Base-by-base conservation (phyloP, 2,888 invertebrate genomes). In the Stratiomys singularior region DNA sequence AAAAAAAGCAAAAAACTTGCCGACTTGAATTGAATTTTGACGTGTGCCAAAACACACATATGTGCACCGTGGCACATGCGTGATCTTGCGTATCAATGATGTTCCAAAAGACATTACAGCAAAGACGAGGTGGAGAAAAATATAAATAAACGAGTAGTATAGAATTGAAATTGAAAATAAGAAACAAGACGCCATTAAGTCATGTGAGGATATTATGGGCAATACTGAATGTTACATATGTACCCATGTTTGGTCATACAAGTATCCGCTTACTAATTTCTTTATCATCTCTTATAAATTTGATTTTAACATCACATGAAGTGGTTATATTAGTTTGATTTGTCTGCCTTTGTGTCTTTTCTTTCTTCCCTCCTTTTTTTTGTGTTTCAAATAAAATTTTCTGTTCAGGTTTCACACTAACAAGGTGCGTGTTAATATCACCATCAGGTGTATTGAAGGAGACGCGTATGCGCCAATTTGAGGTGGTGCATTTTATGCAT, bases 1-100 rank as follows among this genome's bases (percentile, higher is more conserved):
- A 67, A 30, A n/a, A n/a, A n/a, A n/a, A n/a, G n/a, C n/a, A n/a
- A n/a, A n/a, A n/a, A n/a, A n/a, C n/a, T n/a, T n/a, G n/a, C n/a
- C n/a, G 67, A 67, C 44, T 67, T 67, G 67, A 37, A 67, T 44
- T 67, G 67, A 44, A 37, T 67, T 67, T 67, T 67, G 67, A 67
- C 67, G 67, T 67, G 67, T 44, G 67, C 67, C 67, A 67, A 67
- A 67, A 67, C 67, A 44, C 13, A 44, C 44, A 44, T 44, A 44
- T 13, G 13, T 9, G 44, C 44, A 44, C 13, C 13, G 44, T 13
- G 44, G 44, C 44, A 44, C 44, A n/a, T 44, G 44, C 44, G 7
- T 44, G 44, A 44, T 44, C n/a, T n/a, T n/a, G n/a, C n/a, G n/a
- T n/a, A n/a, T n/a, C n/a, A n/a, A n/a, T n/a, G n/a, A n/a, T n/a